These are phyloP conservation scores for Pseudomyrmex sp. DNA, from an alignment of 1,140 invertebrate species.

Conservation along the genomic window DNA sequence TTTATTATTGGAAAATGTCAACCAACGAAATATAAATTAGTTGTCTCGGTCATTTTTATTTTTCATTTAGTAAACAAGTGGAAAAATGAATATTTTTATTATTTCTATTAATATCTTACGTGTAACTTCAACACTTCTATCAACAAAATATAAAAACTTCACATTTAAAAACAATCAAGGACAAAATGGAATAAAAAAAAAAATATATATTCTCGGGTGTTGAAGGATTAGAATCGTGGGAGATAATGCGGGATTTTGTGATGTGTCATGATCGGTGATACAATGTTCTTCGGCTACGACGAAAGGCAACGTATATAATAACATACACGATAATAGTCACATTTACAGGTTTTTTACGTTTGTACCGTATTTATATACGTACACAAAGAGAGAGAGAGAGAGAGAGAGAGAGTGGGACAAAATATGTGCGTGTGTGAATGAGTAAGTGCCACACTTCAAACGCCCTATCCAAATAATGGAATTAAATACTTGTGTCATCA, in stretches of 20 bases:
- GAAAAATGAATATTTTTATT: background rate
- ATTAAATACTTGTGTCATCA: conserved; percentile 77
- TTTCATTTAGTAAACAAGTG: background rate
- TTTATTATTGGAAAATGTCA: background rate
- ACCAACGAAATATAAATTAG: background rate
- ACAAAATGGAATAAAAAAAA: background rate
- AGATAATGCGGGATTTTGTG: conserved; percentile 64
- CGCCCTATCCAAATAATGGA: conserved; percentile 75
- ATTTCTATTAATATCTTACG: background rate
- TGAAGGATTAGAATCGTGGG: conserved; percentile 29
- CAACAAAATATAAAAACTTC: no score
- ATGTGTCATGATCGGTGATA: conserved; percentile 68
- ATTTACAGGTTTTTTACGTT: conserved; percentile 82
- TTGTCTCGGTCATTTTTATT: background rate
- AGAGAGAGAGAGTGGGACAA: no score
- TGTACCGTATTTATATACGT: conserved; percentile 82
- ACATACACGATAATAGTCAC: conserved; percentile 72
- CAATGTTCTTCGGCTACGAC: conserved; percentile 58
- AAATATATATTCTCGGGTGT: background rate
- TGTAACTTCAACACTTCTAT: no score
- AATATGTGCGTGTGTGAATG: no score
- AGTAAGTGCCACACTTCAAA: conserved; percentile 69
- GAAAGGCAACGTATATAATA: conserved; percentile 58
- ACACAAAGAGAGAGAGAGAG: conserved; percentile 35
- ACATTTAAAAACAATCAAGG: no score